Evolutionary conservation across 2,888 invertebrate species (phyloP).

Genomic region (Drosophila eohydei): DNA sequence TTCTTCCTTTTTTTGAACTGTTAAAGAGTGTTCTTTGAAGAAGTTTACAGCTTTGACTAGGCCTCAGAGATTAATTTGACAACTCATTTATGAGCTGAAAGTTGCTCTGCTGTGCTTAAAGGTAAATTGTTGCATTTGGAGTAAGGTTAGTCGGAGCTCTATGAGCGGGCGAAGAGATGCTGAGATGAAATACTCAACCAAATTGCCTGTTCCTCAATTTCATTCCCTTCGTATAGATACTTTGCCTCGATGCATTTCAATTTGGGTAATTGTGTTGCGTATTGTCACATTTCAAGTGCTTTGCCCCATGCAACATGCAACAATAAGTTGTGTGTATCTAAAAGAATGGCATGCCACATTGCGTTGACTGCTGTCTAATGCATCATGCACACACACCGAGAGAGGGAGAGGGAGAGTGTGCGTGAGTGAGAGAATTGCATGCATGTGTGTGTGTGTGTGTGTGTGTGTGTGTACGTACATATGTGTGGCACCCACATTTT

Average conservation of each 20-base stretch:
- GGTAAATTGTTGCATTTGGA: too few species aligned
- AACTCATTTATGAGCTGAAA: too few species aligned
- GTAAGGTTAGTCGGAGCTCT: too few species aligned
- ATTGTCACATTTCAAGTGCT: conserved; percentile 61
- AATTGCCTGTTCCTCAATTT: background rate
- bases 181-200: background rate
- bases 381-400: conserved; percentile 20
- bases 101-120: too few species aligned
- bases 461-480: background rate
- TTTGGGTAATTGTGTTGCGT: conserved; percentile 52
- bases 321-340: conserved; percentile 23
- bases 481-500: conserved; percentile 57
- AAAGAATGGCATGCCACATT: conserved; percentile 34
- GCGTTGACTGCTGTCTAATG: conserved; percentile 44
- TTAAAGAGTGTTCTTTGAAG: too few species aligned
- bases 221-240: background rate
- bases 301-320: conserved; percentile 52
- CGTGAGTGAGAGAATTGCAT: background rate
- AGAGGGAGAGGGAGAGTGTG: too few species aligned
- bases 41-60: too few species aligned
- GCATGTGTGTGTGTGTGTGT: background rate
- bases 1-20: too few species aligned
- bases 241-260: conserved; percentile 51
- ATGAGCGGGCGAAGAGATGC: too few species aligned
- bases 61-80: too few species aligned